Conservation (phyloP, 2,888 invertebrate species). For the Trypoxylon attenuatum region DNA sequence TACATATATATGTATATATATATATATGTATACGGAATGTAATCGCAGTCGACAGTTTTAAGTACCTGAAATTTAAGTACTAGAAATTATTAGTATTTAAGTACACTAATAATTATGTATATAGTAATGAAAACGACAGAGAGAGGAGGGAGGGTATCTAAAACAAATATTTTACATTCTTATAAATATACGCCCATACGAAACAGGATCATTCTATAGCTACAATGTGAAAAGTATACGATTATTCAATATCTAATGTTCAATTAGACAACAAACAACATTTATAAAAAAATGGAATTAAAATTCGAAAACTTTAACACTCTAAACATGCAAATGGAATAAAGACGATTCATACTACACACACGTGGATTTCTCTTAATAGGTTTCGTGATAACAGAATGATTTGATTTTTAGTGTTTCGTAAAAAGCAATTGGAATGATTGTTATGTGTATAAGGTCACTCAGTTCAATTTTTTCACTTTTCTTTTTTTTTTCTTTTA, state of each 20-base stretch:
- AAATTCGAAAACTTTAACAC: slow-evolving; percentile 73
- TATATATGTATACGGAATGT: too few relatives aligned
- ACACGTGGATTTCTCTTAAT: too few relatives aligned
- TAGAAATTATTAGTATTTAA: too few relatives aligned
- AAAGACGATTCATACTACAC: too few relatives aligned
- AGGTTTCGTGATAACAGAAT: slow-evolving; percentile 52
- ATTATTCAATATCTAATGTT: slow-evolving; percentile 57
- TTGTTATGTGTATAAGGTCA: slow-evolving; percentile 48
- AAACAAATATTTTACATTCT: slow-evolving; percentile 42
- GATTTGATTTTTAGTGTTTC: slow-evolving; percentile 41
- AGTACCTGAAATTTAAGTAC: too few relatives aligned
- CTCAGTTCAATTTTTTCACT: slow-evolving; percentile 21
- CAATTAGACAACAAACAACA: slow-evolving; percentile 68
- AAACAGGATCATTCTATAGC: slow-evolving; percentile 27
- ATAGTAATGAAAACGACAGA: too few relatives aligned
- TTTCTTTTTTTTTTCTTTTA: slow-evolving; percentile 10
- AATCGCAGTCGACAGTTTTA: too few relatives aligned
- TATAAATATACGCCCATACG: slow-evolving; percentile 40
- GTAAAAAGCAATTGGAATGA: slow-evolving; percentile 51
- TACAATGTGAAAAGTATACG: slow-evolving; percentile 46
- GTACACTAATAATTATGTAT: too few relatives aligned
- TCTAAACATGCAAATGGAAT: slow-evolving; percentile 63
- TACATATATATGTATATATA: too few relatives aligned
- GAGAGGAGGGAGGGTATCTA: too few relatives aligned
- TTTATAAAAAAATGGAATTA: slow-evolving; percentile 67